phyloP scores from a whole-genome alignment of 1,140 invertebrate genomes.

The Goniozus legneri region DNA sequence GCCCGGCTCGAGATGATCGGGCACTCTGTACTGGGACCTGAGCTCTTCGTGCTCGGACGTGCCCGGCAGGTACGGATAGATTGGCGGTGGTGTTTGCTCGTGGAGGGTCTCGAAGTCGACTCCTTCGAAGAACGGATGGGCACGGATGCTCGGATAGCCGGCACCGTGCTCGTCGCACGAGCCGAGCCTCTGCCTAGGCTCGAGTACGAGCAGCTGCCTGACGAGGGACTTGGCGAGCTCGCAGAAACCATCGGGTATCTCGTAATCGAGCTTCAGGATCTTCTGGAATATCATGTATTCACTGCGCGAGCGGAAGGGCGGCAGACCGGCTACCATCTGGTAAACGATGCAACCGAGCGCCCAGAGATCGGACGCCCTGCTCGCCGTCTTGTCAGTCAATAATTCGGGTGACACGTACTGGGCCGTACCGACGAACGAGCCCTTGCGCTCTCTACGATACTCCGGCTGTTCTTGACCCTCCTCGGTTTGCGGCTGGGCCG shows the following conservation, averaged over 20 bases:
- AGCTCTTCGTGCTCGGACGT: conserved; percentile 70
- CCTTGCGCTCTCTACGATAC: conserved; percentile 58
- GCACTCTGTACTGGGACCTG: conserved; percentile 61
- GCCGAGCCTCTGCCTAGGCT: conserved; percentile 79
- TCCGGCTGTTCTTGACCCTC: conserved; percentile 26
- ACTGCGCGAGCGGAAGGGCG: conserved; percentile 87
- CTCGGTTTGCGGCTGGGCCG: conserved; percentile 13
- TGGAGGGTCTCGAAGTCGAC: conserved; percentile 82
- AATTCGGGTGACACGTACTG: conserved; percentile 98
- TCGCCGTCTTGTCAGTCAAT: conserved; percentile 75
- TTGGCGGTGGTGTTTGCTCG: conserved; percentile 74
- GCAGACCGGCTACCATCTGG: conserved; percentile 91
- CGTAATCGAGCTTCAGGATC: conserved; percentile 87
- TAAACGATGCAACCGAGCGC: conserved; percentile 96
- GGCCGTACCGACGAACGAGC: conserved; percentile 98
- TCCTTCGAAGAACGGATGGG: conserved; percentile 81
- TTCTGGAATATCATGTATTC: conserved; percentile 98
- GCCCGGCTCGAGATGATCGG: conserved; percentile 80
- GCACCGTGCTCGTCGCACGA: conserved; percentile 67
- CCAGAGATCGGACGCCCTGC: conserved; percentile 91
- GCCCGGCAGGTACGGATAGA: conserved; percentile 80
- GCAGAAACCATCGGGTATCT: conserved; percentile 89
- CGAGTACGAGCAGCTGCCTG: conserved; percentile 77
- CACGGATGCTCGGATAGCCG: conserved; percentile 77
- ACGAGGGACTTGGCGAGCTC: conserved; percentile 83